phyloP scores from a whole-genome alignment of 2,113 vertebrate species.

The Hippocampus comes region DNA sequence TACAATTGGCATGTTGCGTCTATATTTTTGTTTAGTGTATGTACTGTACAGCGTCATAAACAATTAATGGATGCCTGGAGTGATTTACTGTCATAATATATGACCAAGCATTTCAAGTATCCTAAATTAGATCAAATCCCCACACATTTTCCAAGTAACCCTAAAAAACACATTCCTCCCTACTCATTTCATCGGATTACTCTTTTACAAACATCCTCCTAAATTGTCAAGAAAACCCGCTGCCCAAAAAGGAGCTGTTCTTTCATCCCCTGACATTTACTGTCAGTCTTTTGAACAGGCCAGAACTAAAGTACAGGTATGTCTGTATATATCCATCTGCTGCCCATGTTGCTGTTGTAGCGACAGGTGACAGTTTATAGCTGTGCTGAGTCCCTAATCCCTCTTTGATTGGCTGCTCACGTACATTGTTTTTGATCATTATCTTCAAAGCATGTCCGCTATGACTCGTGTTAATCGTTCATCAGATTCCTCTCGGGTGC shows the following conservation, averaged over 20 bases:
- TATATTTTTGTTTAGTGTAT: neutral
- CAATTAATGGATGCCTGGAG: neutral
- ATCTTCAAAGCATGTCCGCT: neutral
- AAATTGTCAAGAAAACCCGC: neutral
- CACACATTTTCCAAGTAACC: no score
- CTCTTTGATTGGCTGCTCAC: slow-evolving; percentile 6
- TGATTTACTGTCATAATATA: neutral
- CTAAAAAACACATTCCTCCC: no score
- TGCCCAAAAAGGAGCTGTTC: neutral
- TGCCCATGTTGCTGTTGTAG: neutral
- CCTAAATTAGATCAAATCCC: neutral
- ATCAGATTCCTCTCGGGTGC: neutral
- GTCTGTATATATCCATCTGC: neutral
- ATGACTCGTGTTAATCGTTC: slow-evolving; percentile 26
- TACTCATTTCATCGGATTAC: no score
- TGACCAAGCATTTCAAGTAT: neutral
- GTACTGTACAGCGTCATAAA: neutral
- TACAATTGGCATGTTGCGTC: neutral
- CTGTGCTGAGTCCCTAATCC: slow-evolving; percentile 2
- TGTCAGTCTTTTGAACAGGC: neutral
- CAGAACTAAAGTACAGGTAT: neutral
- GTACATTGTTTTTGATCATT: slow-evolving; percentile 5
- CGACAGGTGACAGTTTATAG: neutral
- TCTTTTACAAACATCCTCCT: neutral
- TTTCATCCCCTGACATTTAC: neutral